Evolutionary conservation across 2,888 invertebrate genomes (phyloP).

Genomic region (Malthinus seriepunctatus): DNA sequence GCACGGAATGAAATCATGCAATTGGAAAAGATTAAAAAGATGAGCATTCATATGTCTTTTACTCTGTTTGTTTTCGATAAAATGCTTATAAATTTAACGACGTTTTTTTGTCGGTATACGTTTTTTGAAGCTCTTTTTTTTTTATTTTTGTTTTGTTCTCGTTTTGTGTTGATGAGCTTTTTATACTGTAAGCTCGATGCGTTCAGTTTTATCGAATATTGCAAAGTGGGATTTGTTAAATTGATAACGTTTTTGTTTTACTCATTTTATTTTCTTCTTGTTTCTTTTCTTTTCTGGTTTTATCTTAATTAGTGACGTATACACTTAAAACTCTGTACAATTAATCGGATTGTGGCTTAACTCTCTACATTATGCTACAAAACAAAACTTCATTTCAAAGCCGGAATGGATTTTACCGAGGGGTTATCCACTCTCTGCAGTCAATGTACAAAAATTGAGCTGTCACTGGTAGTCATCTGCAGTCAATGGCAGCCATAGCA

Average conservation of each 20-base stretch:
- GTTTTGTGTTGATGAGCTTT: conserved; percentile 21
- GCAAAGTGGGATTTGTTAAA: too few species aligned
- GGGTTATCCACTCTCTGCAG: too few species aligned
- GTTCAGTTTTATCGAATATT: not conserved
- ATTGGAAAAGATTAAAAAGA: conserved; percentile 36
- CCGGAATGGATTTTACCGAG: not conserved
- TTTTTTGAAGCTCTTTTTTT: conserved; percentile 5
- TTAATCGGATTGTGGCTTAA: too few species aligned
- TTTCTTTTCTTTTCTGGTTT: too few species aligned
- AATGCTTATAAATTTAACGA: conserved; percentile 30
- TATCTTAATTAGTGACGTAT: too few species aligned
- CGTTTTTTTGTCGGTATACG: conserved; percentile 7
- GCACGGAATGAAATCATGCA: conserved; percentile 29
- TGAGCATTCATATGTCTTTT: conserved; percentile 33
- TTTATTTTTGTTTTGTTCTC: conserved; percentile 15
- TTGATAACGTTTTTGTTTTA: too few species aligned
- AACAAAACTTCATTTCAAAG: not conserved
- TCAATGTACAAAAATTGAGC: too few species aligned
- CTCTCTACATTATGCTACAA: too few species aligned
- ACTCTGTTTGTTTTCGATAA: conserved; percentile 41
- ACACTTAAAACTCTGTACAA: too few species aligned
- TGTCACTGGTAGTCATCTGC: too few species aligned
- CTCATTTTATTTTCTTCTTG: too few species aligned
- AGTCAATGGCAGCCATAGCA: too few species aligned
- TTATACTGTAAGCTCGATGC: conserved; percentile 3